Base-by-base conservation (phyloP, 23 tunicate species). In the Botrylloides violaceus region DNA sequence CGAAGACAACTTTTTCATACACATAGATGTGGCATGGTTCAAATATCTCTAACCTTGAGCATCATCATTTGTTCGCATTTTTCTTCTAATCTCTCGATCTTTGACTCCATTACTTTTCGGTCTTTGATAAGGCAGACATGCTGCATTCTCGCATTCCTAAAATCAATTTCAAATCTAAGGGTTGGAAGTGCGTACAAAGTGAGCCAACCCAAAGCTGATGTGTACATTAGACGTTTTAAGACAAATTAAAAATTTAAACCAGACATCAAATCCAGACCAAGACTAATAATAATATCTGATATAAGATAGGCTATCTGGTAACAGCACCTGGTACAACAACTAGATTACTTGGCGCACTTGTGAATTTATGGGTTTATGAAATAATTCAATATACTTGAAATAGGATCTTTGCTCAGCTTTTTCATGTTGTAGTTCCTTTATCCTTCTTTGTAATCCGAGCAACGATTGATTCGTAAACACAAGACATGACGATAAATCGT, bases 11-110 rank as follows among this genome's bases (percentile, higher is more conserved):
- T n/a, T n/a, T n/a, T n/a, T n/a, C n/a, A n/a, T n/a, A n/a, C n/a
- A n/a, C n/a, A n/a, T n/a, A n/a, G n/a, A n/a, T n/a, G n/a, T n/a
- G n/a, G n/a, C n/a, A n/a, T n/a, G n/a, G n/a, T n/a, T n/a, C n/a
- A n/a, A n/a, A n/a, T 12, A 47, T 47, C 0, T 60, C 63, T 55
- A 15, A 90, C 97, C 76, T 95, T 95, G 56, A 87, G 77, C 95
- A 87, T 87, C 99, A 95, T 95, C 85, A 84, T 76, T 37, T 87
- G 86, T 38, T 87, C 85, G 50, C 99, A 95, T 71, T 95, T 95
- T 39, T 95, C 96, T 58, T 83, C 96, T 31, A 95, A 65, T 20
- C 71, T 65, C 35, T 74, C 76, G 70, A 95, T 89, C 59, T 78
- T 78, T 30, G 74, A 65, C 43, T 82, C 92, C 91, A 95, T 95